Conservation (phyloP, 2,888 invertebrate genomes). For the Trypoxylon attenuatum region DNA sequence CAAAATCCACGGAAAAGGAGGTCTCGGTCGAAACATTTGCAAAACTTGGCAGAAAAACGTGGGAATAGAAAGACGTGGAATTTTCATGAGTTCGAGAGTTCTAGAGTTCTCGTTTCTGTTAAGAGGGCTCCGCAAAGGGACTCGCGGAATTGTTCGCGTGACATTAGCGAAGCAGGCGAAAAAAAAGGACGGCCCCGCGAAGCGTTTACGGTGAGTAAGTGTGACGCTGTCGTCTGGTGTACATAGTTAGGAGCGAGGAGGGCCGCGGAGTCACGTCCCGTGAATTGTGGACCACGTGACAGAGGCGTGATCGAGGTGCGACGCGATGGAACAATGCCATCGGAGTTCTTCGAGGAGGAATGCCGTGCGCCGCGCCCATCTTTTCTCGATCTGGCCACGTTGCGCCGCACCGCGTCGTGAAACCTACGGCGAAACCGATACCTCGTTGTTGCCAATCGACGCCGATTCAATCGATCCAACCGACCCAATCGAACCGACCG, state of each 20-base stretch:
- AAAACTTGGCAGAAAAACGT: neutral
- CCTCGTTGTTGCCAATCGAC: conserved; percentile 16
- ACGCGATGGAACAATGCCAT: conserved; percentile 74
- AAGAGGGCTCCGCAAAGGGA: too few relatives aligned
- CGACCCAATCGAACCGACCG: neutral
- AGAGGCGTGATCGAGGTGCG: conserved; percentile 74
- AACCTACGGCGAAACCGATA: conserved; percentile 5
- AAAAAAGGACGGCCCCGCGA: conserved; percentile 21
- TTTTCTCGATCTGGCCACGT: conserved; percentile 59
- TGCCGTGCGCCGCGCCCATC: conserved; percentile 73
- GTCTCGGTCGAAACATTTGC: neutral
- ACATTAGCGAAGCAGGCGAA: conserved; percentile 4
- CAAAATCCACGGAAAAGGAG: too few relatives aligned
- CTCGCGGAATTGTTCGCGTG: conserved; percentile 1
- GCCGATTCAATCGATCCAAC: too few relatives aligned
- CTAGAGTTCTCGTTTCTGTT: too few relatives aligned
- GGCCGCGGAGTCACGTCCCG: conserved; percentile 70
- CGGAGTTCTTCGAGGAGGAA: conserved; percentile 73
- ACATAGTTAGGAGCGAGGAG: conserved; percentile 33
- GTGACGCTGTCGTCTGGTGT: conserved; percentile 36
- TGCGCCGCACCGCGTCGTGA: conserved; percentile 11
- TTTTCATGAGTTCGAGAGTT: too few relatives aligned
- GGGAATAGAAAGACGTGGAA: too few relatives aligned
- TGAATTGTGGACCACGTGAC: conserved; percentile 74
- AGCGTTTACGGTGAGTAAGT: conserved; percentile 17